Evolutionary conservation across 2,797 vertebrate species (phyloP).

Genomic region (Natrix natrix): DNA sequence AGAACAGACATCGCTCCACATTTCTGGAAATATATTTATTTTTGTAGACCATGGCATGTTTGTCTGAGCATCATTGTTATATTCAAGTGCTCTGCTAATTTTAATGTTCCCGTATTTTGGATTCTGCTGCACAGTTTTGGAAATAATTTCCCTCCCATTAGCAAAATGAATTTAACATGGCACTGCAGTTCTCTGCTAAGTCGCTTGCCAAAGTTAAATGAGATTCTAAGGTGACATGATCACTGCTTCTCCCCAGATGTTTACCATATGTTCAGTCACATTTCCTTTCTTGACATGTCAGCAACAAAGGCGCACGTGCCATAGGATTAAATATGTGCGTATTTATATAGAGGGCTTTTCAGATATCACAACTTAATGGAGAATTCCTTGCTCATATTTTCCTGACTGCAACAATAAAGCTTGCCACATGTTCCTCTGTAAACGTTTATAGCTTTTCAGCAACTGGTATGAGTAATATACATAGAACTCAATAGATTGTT

Average conservation of each 20-base stretch:
- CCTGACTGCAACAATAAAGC: rapidly evolving
- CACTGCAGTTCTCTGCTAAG: slow-evolving; percentile 3
- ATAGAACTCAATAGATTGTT: not conserved
- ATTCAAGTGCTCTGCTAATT: rapidly evolving
- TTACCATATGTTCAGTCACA: not conserved
- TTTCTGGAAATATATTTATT: not conserved
- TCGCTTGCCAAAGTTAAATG: not conserved
- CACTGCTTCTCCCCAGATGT: not conserved
- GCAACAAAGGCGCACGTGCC: not conserved
- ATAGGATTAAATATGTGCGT: not conserved
- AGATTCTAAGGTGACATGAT: not conserved
- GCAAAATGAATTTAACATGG: slow-evolving; percentile 10
- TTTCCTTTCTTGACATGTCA: not conserved
- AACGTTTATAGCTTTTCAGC: not conserved
- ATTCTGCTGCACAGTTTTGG: rapidly evolving
- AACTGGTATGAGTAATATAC: rapidly evolving
- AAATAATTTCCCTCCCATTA: slow-evolving; percentile 13
- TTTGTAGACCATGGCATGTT: rapidly evolving
- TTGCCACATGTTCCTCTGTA: not conserved
- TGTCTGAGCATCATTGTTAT: not conserved
- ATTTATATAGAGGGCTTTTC: not conserved
- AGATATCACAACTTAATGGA: not conserved
- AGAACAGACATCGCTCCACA: not conserved
- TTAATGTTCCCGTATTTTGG: not conserved
- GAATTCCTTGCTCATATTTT: not conserved